Percentiles rank a stretch among this genome's conserved stretches.
Conservation (phyloP, 2,113 vertebrate genomes). For the Ancistrus triradiatus region DNA sequence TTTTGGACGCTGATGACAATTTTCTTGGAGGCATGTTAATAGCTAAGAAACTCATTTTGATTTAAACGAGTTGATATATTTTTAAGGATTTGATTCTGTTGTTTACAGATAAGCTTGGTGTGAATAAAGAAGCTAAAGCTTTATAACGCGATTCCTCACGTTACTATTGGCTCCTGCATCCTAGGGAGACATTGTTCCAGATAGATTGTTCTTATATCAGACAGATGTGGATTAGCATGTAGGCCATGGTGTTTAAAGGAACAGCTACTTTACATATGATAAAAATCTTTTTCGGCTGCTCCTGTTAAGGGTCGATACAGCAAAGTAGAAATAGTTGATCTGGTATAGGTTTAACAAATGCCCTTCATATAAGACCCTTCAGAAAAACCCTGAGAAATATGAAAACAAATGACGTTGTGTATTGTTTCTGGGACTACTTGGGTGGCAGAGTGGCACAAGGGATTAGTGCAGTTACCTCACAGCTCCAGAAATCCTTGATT, state of each 20-base stretch:
- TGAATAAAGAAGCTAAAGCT: not conserved
- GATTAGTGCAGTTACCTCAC: too few relatives aligned
- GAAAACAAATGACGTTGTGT: too few relatives aligned
- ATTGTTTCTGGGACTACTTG: too few relatives aligned
- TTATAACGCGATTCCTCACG: not conserved
- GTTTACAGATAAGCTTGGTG: slow-evolving; percentile 5
- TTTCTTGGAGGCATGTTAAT: not conserved
- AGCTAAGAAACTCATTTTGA: not conserved
- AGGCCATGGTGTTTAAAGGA: not conserved
- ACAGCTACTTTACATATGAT: too few relatives aligned
- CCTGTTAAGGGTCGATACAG: too few relatives aligned
- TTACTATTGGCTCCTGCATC: not conserved
- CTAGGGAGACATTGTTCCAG: not conserved
- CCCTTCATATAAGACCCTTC: too few relatives aligned
- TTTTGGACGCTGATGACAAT: not conserved
- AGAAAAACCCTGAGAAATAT: too few relatives aligned
- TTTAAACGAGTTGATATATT: not conserved
- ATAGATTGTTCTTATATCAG: not conserved
- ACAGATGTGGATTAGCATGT: not conserved
- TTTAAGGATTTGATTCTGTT: not conserved
- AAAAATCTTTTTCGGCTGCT: too few relatives aligned
- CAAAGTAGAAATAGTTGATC: too few relatives aligned
- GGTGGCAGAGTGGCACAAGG: too few relatives aligned
- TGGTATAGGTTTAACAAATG: too few relatives aligned
- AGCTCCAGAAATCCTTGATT: too few relatives aligned